Conservation (phyloP, 1,140 invertebrate species). For the Nasonia longicornis region DNA sequence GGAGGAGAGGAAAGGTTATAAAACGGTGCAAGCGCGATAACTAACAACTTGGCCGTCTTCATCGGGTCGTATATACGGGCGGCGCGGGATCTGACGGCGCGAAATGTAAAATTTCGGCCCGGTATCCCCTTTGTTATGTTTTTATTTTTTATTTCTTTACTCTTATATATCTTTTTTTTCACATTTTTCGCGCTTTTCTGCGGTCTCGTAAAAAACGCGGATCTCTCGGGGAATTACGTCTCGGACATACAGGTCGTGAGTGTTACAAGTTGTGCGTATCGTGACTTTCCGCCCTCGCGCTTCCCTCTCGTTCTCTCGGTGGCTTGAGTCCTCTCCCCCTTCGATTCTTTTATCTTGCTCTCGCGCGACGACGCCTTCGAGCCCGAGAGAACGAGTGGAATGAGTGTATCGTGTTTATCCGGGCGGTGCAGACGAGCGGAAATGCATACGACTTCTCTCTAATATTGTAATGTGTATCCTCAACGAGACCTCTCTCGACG, state of each 20-base stretch:
- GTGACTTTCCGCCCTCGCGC: slow-evolving; percentile 32
- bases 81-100: background rate
- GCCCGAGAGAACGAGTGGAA: background rate
- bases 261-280: slow-evolving; percentile 51
- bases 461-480: background rate
- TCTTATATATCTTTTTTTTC: background rate
- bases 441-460: background rate
- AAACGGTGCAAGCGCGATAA: slow-evolving; percentile 32
- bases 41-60: slow-evolving; percentile 23
- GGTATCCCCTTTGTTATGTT: background rate
- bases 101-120: background rate
- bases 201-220: slow-evolving; percentile 30
- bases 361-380: background rate
- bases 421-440: slow-evolving; percentile 19
- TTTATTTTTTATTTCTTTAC: background rate
- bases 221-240: slow-evolving; percentile 26
- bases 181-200: slow-evolving; percentile 23
- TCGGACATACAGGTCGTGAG: slow-evolving; percentile 18
- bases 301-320: slow-evolving; percentile 18
- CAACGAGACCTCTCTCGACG: background rate
- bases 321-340: background rate
- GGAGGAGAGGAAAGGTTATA: slow-evolving; percentile 16
- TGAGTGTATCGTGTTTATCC: background rate
- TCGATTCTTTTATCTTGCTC: background rate
- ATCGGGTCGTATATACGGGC: background rate